Evolutionary conservation across 2,888 invertebrate genomes (phyloP).

Genomic region (Timema cristinae): DNA sequence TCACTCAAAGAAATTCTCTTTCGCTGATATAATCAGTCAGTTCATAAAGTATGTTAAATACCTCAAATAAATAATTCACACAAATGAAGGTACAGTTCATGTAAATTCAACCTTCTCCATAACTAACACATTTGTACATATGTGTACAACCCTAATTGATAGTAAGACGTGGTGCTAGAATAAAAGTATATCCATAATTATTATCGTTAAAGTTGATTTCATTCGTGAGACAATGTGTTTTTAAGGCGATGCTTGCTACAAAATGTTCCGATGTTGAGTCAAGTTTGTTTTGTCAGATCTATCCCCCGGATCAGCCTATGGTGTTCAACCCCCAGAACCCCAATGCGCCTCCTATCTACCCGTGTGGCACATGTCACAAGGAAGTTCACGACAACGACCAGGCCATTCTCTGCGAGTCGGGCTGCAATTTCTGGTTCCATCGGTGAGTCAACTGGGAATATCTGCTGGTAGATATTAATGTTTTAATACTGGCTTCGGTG

Average conservation of each 20-base stretch:
- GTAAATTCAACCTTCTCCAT: too few relatives aligned
- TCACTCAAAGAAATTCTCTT: neutral
- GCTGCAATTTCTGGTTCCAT: constrained; percentile 99
- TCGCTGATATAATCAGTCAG: neutral
- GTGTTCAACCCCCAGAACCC: constrained; percentile 98
- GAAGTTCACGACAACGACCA: constrained; percentile 99
- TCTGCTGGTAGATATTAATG: too few relatives aligned
- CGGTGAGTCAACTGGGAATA: constrained; percentile 53
- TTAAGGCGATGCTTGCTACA: too few relatives aligned
- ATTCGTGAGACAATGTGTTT: too few relatives aligned
- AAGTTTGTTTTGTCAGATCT: constrained; percentile 48
- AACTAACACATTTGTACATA: too few relatives aligned
- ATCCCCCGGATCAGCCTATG: constrained; percentile 95
- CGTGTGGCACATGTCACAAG: constrained; percentile 96
- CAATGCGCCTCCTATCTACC: constrained; percentile 96
- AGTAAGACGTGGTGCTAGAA: neutral
- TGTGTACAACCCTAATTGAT: too few relatives aligned
- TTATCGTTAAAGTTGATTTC: too few relatives aligned
- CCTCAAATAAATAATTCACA: too few relatives aligned
- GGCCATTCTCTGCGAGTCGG: constrained; percentile 95
- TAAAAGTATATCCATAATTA: neutral
- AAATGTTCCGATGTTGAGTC: neutral
- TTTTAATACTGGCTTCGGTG: too few relatives aligned
- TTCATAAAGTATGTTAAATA: neutral
- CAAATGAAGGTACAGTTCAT: too few relatives aligned